Base-by-base conservation (phyloP, 2,888 invertebrate genomes). In the Smittia sp. region DNA sequence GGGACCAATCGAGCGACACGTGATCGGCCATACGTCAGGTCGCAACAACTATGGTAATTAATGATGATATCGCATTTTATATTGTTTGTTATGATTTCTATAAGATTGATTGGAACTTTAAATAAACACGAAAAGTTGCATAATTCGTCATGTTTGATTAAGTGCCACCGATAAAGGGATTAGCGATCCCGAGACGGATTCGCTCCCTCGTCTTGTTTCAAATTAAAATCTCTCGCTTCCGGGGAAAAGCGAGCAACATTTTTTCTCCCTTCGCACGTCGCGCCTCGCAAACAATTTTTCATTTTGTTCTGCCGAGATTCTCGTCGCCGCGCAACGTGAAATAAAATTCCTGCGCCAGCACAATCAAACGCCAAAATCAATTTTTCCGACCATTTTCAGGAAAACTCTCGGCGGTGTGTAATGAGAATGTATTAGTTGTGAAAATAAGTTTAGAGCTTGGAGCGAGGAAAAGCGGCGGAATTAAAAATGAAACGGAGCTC, bases 51-150 rank as follows among this genome's bases (percentile, higher is more conserved):
- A 58, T 62, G 72, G 72, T 72, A 72, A 72, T 72, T 72, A 72
- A 72, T 62, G 72, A 72, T 72, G 72, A 72, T 72, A 72, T 72
- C 72, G 58, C 20, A 6, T 62, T 32, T 72, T 58, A 62, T 72
- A 72, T 72, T 54, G 54, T 72, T 72, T 72, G 72, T 72, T 72
- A 72, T 72, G 72, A 72, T 72, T 27, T 72, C 54, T 62, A n/a
- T 13, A 72, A 72, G 72, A 72, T 72, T 72, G 72, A 72, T 72
- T 52, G 6, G 62, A 62, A 72, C 20, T 72, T 54, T 38, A 72
- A 72, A 72, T 72, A 58, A 72, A 72, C 72, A 72, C 32, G 25
- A 15, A 62, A 72, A 72, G 62, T 72, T 58, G 72, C 18, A 72
- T 46, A 46, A 69, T 66, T 41, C 52, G 72, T 27, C 25, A 32